A percentile compares a stretch with the other conserved stretches of the same genome.
These are phyloP conservation scores for Drosophila kuntzei DNA, from an alignment of 2,888 invertebrate genomes.

Conservation along the genomic window DNA sequence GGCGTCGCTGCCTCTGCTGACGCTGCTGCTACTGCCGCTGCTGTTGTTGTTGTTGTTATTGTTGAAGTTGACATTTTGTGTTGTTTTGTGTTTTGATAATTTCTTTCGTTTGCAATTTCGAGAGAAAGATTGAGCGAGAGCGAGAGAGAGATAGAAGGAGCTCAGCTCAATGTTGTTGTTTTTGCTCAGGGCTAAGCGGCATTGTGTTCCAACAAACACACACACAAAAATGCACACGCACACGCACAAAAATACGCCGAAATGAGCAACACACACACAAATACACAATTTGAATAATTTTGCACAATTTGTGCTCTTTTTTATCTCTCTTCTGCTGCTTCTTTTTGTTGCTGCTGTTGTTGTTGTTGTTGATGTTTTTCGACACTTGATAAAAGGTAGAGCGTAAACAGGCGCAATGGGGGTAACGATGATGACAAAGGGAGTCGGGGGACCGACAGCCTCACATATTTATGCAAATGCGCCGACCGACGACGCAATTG, in stretches of 20 bases:
- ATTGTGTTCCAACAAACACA: conserved; percentile 43
- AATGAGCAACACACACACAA: conserved; percentile 25
- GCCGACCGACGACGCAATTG: conserved; percentile 43
- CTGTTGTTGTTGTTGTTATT: conserved; percentile 57
- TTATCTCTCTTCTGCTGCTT: conserved; percentile 13
- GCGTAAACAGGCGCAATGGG: conserved; percentile 10
- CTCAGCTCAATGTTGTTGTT: conserved; percentile 48
- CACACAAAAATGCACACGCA: conserved; percentile 8
- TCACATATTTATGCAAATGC: conserved; percentile 68
- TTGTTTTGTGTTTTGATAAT: conserved; percentile 32
- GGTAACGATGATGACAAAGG: conserved; percentile 9
- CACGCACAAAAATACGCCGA: conserved; percentile 10
- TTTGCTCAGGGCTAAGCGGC: conserved; percentile 40
- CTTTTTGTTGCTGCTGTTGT: conserved; percentile 14
- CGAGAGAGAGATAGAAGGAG: conserved; percentile 15
- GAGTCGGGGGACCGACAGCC: conserved; percentile 13
- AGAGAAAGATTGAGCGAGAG: background rate
- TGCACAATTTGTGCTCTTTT: conserved; percentile 43
- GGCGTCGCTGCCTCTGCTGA: conserved; percentile 53
- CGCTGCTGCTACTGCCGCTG: conserved; percentile 33
- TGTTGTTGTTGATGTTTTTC: conserved; percentile 37
- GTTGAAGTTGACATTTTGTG: conserved; percentile 66
- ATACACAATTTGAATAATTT: conserved; percentile 55
- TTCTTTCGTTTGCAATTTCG: conserved; percentile 32
- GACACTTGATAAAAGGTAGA: conserved; percentile 48